A percentile compares a stretch with the other conserved stretches of the same genome.
These are phyloP conservation scores for Aporrectodea caliginosa DNA, from an alignment of 1,140 invertebrate species.

Conservation along the genomic window DNA sequence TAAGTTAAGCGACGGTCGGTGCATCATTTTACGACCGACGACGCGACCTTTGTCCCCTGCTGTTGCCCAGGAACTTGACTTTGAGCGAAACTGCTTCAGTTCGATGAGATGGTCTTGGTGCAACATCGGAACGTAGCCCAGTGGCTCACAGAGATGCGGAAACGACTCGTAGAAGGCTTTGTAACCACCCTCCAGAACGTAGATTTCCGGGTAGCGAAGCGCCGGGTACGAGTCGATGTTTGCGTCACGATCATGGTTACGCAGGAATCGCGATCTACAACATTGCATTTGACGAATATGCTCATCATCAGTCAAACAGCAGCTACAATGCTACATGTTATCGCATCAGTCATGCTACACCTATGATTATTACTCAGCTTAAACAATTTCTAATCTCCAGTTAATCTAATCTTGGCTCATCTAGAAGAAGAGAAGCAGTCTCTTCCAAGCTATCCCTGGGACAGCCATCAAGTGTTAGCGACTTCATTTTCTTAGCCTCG, in stretches of 20 bases:
- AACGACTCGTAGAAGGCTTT: conserved; percentile 53
- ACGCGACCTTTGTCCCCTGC: not conserved
- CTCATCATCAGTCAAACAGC: not conserved
- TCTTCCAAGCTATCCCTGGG: too few species aligned
- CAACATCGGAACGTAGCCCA: conserved; percentile 22
- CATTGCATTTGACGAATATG: not conserved
- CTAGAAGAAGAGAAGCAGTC: not conserved
- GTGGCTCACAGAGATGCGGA: conserved; percentile 15
- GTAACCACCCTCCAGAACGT: conserved; percentile 92
- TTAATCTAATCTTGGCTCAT: too few species aligned
- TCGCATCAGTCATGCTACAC: not conserved
- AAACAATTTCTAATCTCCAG: too few species aligned
- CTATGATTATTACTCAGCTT: not conserved
- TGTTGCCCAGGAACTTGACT: not conserved
- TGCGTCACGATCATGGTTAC: conserved; percentile 73
- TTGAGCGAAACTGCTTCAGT: conserved; percentile 8
- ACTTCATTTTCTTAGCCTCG: too few species aligned
- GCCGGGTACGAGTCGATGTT: conserved; percentile 82
- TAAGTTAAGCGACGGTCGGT: not conserved
- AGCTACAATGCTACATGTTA: not conserved
- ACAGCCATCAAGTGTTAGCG: too few species aligned
- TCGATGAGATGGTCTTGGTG: not conserved
- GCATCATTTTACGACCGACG: not conserved
- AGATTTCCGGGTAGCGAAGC: conserved; percentile 88
- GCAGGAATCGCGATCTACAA: conserved; percentile 64